Evolutionary conservation across 2,113 vertebrate species (phyloP).

Genomic region (Candoia aspera): DNA sequence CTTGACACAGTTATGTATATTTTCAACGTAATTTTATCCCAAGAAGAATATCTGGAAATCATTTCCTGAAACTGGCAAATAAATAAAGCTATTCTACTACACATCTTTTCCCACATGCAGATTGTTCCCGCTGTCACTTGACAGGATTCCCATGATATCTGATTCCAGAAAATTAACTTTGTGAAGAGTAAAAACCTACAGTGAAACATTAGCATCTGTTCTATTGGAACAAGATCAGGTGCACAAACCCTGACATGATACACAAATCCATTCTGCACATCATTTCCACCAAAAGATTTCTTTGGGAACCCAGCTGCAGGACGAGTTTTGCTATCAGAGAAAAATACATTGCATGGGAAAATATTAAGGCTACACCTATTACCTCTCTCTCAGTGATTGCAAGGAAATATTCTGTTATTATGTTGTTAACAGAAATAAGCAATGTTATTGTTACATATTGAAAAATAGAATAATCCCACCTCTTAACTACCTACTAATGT

Average conservation of each 20-base stretch:
- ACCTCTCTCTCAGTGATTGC: background rate
- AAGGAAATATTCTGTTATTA: background rate
- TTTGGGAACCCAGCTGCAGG: background rate
- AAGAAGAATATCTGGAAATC: slow-evolving; percentile 25
- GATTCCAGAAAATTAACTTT: background rate
- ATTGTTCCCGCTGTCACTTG: slow-evolving; percentile 14
- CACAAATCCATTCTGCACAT: background rate
- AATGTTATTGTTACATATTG: background rate
- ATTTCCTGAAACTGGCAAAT: background rate
- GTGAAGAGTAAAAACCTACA: background rate
- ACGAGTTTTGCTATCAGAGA: background rate
- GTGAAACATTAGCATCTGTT: background rate
- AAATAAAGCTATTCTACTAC: background rate
- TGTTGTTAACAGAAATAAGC: background rate
- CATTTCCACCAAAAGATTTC: background rate
- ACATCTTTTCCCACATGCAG: background rate
- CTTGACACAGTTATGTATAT: background rate
- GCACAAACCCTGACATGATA: background rate
- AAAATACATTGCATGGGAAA: background rate
- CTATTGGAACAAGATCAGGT: background rate
- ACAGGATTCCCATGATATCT: slow-evolving; percentile 1
- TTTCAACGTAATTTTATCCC: background rate
- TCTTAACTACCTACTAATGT: background rate
- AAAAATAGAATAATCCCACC: background rate
- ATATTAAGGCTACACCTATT: background rate